Base-by-base conservation (phyloP, 1,140 invertebrate species). In the Anastrepha obliqua region DNA sequence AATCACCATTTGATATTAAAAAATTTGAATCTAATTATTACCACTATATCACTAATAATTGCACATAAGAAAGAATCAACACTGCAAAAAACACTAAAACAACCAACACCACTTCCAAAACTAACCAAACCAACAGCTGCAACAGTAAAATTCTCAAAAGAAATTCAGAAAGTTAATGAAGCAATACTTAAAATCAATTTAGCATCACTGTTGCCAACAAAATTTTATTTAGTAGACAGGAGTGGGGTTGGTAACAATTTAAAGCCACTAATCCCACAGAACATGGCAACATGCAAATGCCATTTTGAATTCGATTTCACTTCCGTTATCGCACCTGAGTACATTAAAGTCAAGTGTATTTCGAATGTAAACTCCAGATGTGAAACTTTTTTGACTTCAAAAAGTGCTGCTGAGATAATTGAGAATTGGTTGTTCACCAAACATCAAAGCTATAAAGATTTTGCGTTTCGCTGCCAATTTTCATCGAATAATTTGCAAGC, bases 1-100 rank as follows among this genome's bases (percentile, higher is more conserved):
- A 47, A 67, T 87, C 60, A 85, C 87, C 44, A 88, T 88, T 88
- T 85, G 59, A 86, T 86, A 86, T 60, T 86, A 17, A 42, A 60
- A 86, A 86, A 42, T 62, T 39, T 86, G 9, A 17, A 62, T 42
- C 9, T 59, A 59, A 42, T 42, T 62, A 86, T 86, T 17, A 86
- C 20, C 62, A 86, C 11, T 47, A 86, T 86, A 60, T 60, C 55
- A 60, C 58, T 44, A 17, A 29, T 86, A 60, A 62, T 60, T 62
- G 29, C 85, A 86, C 55, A 42, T 44, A 62, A 7, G 42, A 55
- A 58, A 8, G 74, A 17, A 55, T 8, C 8, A 62, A 62, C 20
- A 86, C 39, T 60, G 62, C 13, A 29, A 86, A 60, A 29, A 39
- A 60, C 59, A 62, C 59, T 86, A 42, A 86, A 55, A 62, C 5